phyloP scores from a whole-genome alignment of 2,888 invertebrate genomes.

The Tuta absoluta region DNA sequence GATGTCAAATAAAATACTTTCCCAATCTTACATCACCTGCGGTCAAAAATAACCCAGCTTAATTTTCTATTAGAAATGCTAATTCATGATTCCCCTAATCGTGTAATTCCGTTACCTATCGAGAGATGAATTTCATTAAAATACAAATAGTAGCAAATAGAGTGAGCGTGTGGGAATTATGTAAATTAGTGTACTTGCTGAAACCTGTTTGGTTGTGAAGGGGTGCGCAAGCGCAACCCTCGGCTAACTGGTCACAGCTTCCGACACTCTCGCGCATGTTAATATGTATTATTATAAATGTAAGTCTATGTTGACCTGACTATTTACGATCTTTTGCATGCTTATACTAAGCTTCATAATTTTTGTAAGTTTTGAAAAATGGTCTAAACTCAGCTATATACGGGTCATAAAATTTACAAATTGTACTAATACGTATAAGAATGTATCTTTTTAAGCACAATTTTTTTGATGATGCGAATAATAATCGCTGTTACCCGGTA shows the following conservation, averaged over 20 bases:
- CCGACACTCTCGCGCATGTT: conserved; percentile 33
- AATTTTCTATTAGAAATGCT: conserved; percentile 16
- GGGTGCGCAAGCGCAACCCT: conserved; percentile 43
- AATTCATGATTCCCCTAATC: conserved; percentile 6
- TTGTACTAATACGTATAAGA: no score
- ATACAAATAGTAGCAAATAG: conserved; percentile 44
- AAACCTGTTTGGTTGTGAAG: conserved; percentile 62
- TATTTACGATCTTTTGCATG: neutral
- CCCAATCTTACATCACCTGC: conserved; percentile 7
- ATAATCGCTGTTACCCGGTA: no score
- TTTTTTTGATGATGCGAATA: no score
- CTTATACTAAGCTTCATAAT: no score
- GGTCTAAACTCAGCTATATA: no score
- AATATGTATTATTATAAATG: neutral
- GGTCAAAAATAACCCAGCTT: neutral
- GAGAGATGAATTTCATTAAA: neutral
- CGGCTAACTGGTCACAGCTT: conserved; percentile 36
- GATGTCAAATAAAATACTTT: conserved; percentile 19
- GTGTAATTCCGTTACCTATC: conserved; percentile 7
- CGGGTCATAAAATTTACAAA: no score
- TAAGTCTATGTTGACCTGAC: neutral
- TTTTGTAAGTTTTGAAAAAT: no score
- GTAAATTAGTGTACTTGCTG: conserved; percentile 68
- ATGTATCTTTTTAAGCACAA: no score
- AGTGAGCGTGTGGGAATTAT: conserved; percentile 60